Percentiles rank a stretch among this genome's conserved stretches.
These are phyloP conservation scores for Mycteria americana DNA, from an alignment of 2,797 vertebrate genomes.

Conservation along the genomic window DNA sequence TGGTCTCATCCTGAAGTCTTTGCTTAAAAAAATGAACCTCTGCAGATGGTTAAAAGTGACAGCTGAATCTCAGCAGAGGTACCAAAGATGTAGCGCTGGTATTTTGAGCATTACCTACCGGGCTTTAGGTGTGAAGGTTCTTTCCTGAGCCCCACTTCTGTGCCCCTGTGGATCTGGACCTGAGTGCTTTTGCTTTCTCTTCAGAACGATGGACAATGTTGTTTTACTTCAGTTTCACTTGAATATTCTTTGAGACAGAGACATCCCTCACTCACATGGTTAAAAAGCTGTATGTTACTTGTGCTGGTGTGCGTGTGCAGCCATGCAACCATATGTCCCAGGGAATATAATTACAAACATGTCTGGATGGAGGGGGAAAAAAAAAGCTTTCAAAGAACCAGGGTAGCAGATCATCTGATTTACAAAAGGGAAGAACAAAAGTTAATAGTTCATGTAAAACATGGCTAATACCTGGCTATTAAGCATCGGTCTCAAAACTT, in stretches of 20 bases:
- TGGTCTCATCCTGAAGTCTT: not conserved
- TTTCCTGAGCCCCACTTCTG: not conserved
- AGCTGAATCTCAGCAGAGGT: not conserved
- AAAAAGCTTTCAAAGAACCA: not conserved
- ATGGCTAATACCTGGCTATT: not conserved
- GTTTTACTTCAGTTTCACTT: not conserved
- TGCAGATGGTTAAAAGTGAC: not conserved
- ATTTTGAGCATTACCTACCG: not conserved
- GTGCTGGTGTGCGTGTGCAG: not conserved
- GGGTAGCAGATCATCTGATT: not conserved
- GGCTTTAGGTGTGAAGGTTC: not conserved
- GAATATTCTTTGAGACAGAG: not conserved
- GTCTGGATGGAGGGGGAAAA: not conserved
- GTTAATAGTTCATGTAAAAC: not conserved
- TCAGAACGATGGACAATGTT: not conserved
- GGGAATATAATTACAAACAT: slow-evolving; percentile 38
- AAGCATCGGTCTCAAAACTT: not conserved
- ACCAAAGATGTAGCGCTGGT: not conserved
- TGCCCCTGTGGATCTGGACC: not conserved
- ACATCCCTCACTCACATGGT: not conserved
- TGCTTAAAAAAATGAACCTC: not conserved
- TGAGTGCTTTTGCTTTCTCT: not conserved
- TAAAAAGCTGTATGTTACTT: not conserved
- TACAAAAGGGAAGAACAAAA: not conserved
- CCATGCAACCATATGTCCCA: not conserved